These are phyloP conservation scores for Phrynocephalus vlangalii DNA, from an alignment of 2,797 vertebrate species.

Conservation along the genomic window DNA sequence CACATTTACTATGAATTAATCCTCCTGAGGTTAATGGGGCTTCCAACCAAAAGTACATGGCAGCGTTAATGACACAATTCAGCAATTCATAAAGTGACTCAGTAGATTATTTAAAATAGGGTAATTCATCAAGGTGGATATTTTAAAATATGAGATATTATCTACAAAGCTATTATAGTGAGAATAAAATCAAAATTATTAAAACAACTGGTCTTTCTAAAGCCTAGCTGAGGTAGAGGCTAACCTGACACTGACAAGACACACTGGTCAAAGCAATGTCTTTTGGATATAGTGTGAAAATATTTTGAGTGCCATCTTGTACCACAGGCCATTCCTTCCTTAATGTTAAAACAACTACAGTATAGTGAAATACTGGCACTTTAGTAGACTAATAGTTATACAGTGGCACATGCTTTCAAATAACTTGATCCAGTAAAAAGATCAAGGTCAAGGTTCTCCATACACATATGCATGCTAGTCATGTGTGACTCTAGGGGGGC, in stretches of 20 bases:
- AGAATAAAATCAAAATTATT: not conserved
- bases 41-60: not conserved
- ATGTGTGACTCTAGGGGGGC: no score
- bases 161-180: not conserved
- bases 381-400: no score
- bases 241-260: not conserved
- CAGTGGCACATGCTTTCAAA: no score
- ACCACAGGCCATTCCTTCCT: no score
- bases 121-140: not conserved
- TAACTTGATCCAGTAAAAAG: no score
- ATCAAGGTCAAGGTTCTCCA: no score
- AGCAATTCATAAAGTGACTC: not conserved
- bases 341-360: no score
- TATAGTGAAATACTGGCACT: no score
- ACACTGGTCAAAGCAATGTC: not conserved
- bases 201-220: not conserved
- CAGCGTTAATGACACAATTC: not conserved
- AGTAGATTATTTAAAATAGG: not conserved
- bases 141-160: not conserved
- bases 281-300: not conserved
- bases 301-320: no score
- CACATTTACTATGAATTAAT: not conserved
- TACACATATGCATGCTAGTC: no score
- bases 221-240: not conserved
- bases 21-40: not conserved